Evolutionary conservation across 1,140 invertebrate species (phyloP).

Genomic region (Diachasma alloeum): DNA sequence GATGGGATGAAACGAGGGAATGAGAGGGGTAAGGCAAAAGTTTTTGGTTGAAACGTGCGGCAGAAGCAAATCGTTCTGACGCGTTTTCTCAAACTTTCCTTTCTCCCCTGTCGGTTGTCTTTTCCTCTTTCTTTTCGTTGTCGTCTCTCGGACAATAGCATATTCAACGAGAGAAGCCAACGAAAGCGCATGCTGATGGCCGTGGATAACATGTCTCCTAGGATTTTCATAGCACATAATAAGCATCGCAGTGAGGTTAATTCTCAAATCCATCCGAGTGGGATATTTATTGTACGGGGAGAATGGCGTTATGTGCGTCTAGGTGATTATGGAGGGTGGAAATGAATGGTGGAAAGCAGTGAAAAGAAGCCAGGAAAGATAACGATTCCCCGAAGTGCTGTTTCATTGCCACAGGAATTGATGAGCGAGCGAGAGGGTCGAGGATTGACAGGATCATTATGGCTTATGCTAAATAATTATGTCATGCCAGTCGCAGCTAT

Average conservation of each 20-base stretch:
- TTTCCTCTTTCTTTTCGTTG: background rate
- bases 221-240: background rate
- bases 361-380: too few relatives aligned
- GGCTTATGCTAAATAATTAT: too few relatives aligned
- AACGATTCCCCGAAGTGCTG: too few relatives aligned
- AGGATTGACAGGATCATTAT: too few relatives aligned
- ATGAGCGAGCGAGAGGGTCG: too few relatives aligned
- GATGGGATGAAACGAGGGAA: background rate
- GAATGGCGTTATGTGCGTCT: background rate
- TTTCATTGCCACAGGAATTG: too few relatives aligned
- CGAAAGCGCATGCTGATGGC: background rate
- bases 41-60: conserved; percentile 23
- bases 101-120: background rate
- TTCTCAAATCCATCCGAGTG: too few relatives aligned
- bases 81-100: conserved; percentile 16
- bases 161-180: background rate
- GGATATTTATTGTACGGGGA: background rate
- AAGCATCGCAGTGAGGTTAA: background rate
- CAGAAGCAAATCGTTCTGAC: conserved; percentile 24
- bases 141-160: conserved; percentile 8
- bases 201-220: background rate
- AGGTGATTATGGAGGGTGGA: too few relatives aligned
- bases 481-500: too few relatives aligned
- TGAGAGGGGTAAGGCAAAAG: conserved; percentile 8
- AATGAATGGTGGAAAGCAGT: too few relatives aligned